Conservation (phyloP, 2,888 invertebrate species). For the Ernsta delagoae region DNA sequence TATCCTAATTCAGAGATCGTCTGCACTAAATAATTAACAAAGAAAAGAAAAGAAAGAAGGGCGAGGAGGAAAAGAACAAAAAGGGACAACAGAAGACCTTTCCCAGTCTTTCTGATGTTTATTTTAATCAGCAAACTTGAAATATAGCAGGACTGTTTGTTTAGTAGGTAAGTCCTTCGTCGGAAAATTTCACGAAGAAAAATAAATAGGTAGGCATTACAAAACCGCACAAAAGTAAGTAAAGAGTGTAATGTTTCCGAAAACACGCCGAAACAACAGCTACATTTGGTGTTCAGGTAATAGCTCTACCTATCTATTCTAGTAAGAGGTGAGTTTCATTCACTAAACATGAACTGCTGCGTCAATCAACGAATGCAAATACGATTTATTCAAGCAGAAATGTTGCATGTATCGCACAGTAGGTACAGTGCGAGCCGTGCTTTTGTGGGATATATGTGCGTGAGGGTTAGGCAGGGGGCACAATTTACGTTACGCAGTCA, state of each 20-base stretch:
- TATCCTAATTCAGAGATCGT: too few species aligned
- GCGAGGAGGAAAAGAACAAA: too few species aligned
- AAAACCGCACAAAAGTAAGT: too few species aligned
- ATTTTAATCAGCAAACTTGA: too few species aligned
- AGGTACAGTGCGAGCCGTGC: constrained; percentile 6
- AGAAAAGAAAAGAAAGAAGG: too few species aligned
- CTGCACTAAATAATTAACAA: too few species aligned
- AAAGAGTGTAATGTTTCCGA: not conserved
- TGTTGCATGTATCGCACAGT: constrained; percentile 31
- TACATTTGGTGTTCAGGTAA: not conserved
- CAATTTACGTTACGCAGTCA: constrained; percentile 36
- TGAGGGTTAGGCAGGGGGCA: constrained; percentile 21
- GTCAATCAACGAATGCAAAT: constrained; percentile 52
- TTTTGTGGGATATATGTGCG: constrained; percentile 27
- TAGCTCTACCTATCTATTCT: constrained; percentile 7
- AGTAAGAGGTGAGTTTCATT: constrained; percentile 7
- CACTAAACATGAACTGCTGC: constrained; percentile 39
- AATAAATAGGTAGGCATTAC: too few species aligned
- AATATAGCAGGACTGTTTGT: too few species aligned
- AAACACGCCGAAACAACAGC: not conserved
- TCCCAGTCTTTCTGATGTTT: too few species aligned
- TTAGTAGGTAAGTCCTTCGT: too few species aligned
- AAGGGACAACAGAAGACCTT: too few species aligned
- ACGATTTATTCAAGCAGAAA: constrained; percentile 31
- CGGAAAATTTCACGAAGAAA: too few species aligned